phyloP scores from a whole-genome alignment of 2,113 vertebrate genomes.

The Gallinago paraguaiae region DNA sequence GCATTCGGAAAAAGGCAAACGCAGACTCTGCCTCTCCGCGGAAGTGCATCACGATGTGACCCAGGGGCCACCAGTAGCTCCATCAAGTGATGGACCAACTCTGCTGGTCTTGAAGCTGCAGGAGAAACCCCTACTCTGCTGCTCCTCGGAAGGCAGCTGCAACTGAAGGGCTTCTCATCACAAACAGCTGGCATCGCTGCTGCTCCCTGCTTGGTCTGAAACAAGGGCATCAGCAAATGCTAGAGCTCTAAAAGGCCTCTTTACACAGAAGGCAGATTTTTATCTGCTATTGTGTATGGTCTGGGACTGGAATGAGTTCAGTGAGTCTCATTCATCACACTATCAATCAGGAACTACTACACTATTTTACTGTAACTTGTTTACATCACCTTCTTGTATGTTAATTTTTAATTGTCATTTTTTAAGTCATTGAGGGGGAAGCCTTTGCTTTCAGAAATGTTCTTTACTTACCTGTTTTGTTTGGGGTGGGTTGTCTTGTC shows the following conservation, averaged over 20 bases:
- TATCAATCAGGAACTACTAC: background rate
- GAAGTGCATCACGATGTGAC: constrained; percentile 84
- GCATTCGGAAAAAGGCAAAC: constrained; percentile 84
- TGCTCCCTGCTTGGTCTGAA: background rate
- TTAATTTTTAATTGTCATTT: background rate
- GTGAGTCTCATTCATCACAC: background rate
- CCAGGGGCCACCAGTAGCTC: rapidly evolving
- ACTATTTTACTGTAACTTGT: background rate
- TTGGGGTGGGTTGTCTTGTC: too few relatives aligned
- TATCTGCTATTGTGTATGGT: rapidly evolving
- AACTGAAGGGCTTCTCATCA: constrained; percentile 11
- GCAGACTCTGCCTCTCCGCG: constrained; percentile 74
- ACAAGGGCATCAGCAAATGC: background rate
- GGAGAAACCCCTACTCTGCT: background rate
- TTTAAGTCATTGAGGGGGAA: background rate
- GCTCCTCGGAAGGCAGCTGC: background rate
- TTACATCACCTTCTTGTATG: background rate
- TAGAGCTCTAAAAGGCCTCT: background rate
- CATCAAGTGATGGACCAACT: background rate
- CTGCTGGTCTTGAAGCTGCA: background rate
- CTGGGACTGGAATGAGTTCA: background rate
- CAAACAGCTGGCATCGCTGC: background rate
- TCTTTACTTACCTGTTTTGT: background rate
- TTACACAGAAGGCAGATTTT: background rate
- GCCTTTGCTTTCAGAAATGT: background rate